phyloP scores from a whole-genome alignment of 2,113 vertebrate species.

The Pleuronectes platessa region DNA sequence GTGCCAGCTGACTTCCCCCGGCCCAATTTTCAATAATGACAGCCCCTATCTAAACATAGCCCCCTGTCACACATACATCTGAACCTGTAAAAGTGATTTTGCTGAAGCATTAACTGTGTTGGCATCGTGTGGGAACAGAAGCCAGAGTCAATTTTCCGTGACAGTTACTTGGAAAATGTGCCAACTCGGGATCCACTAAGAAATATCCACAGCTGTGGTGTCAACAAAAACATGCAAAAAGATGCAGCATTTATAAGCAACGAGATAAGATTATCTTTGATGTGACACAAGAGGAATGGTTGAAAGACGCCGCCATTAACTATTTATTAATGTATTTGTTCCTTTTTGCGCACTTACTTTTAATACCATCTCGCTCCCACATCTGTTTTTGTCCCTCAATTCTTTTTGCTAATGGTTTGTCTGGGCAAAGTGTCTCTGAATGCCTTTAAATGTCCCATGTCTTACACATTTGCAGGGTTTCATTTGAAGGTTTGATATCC shows the following conservation, averaged over 20 bases:
- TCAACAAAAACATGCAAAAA: constrained; percentile 26
- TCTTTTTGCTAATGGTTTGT: neutral
- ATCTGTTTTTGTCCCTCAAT: neutral
- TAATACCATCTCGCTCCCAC: neutral
- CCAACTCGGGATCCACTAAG: constrained; percentile 4
- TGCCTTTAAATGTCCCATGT: neutral
- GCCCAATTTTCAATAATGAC: neutral
- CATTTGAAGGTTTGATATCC: neutral
- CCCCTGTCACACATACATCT: constrained; percentile 1
- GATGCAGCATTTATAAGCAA: constrained; percentile 10
- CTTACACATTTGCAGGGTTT: neutral
- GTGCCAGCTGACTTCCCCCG: neutral
- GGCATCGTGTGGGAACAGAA: constrained; percentile 19
- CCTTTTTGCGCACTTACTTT: neutral
- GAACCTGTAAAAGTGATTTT: constrained; percentile 5
- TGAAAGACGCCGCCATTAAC: neutral
- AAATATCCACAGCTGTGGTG: constrained; percentile 1
- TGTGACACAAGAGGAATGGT: constrained; percentile 16
- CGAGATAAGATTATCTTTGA: constrained; percentile 17
- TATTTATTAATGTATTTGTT: neutral
- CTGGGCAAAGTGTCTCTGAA: neutral
- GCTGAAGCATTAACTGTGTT: constrained; percentile 1
- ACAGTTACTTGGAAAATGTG: constrained; percentile 11
- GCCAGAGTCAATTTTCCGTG: neutral
- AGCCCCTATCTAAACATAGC: constrained; percentile 13